These are phyloP conservation scores for Cydia splendana DNA, from an alignment of 1,140 invertebrate genomes.

Conservation along the genomic window DNA sequence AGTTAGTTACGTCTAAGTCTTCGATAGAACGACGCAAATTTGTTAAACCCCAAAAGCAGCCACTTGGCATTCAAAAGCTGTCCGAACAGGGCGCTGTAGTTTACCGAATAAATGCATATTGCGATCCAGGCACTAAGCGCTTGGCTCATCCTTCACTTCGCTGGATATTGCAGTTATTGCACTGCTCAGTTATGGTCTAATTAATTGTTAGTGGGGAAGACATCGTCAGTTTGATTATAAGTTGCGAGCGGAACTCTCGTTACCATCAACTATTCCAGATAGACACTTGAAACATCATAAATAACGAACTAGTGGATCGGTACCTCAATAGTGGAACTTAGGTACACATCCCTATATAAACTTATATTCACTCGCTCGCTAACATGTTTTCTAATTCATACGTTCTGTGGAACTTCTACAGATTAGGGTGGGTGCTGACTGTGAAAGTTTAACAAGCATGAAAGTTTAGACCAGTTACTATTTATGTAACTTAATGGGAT, in stretches of 20 bases:
- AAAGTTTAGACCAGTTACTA: constrained; percentile 28
- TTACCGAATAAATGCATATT: constrained; percentile 30
- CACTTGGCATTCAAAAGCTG: constrained; percentile 20
- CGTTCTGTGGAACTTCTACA: constrained; percentile 22
- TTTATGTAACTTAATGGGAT: not conserved
- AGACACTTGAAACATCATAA: constrained; percentile 30
- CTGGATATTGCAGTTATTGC: constrained; percentile 50
- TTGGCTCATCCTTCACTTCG: constrained; percentile 52
- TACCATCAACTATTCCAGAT: constrained; percentile 32
- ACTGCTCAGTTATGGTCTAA: constrained; percentile 57
- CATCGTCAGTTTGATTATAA: constrained; percentile 65
- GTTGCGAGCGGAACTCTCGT: constrained; percentile 39
- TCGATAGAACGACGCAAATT: not conserved
- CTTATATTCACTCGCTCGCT: not conserved
- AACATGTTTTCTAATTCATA: constrained; percentile 33
- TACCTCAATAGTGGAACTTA: not conserved
- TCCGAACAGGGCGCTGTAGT: constrained; percentile 9
- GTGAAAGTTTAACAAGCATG: constrained; percentile 26
- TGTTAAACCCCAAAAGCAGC: constrained; percentile 1
- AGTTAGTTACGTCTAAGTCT: not conserved
- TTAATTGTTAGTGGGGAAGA: constrained; percentile 60
- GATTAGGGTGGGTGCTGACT: constrained; percentile 29
- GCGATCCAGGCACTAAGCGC: constrained; percentile 35
- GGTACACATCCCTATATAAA: not conserved
- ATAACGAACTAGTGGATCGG: constrained; percentile 23